Percentiles rank a stretch among this genome's conserved stretches.
phyloP scores from a whole-genome alignment of 2,113 vertebrate species.

The Corythornis vintsioides region DNA sequence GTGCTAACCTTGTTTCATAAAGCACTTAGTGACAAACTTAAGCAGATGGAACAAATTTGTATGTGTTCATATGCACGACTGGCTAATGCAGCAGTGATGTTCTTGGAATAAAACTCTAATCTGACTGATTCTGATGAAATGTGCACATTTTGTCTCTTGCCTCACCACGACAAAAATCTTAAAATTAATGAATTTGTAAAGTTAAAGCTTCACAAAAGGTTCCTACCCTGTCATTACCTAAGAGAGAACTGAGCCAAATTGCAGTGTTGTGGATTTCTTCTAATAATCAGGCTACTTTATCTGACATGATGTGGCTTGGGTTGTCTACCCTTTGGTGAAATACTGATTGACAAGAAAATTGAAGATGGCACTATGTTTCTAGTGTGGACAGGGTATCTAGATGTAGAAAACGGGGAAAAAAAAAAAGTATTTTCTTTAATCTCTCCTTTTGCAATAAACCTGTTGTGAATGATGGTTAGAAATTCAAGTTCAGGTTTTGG shows the following conservation, averaged over 20 bases:
- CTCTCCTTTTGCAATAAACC: not conserved
- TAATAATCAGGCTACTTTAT: not conserved
- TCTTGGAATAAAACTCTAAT: not conserved
- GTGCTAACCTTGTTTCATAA: not conserved
- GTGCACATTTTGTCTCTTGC: not conserved
- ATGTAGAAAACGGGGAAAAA: not conserved
- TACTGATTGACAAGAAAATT: not conserved
- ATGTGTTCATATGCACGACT: accelerated
- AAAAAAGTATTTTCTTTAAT: not conserved
- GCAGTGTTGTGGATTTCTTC: not conserved
- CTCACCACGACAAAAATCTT: not conserved
- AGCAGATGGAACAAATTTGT: not conserved
- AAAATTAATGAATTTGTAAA: not conserved
- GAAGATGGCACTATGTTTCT: not conserved
- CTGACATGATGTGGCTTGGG: not conserved
- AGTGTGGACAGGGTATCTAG: not conserved
- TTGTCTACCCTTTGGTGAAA: not conserved
- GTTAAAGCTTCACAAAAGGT: not conserved
- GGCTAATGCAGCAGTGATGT: not conserved
- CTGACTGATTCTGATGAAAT: not conserved
- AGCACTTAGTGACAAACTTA: not conserved
- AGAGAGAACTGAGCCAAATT: not conserved
- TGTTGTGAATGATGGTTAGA: not conserved
- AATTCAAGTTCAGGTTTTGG: not conserved
- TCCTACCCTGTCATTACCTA: not conserved